Conservation (phyloP, 2,797 vertebrate species). For the Sebastes ruberrimus region DNA sequence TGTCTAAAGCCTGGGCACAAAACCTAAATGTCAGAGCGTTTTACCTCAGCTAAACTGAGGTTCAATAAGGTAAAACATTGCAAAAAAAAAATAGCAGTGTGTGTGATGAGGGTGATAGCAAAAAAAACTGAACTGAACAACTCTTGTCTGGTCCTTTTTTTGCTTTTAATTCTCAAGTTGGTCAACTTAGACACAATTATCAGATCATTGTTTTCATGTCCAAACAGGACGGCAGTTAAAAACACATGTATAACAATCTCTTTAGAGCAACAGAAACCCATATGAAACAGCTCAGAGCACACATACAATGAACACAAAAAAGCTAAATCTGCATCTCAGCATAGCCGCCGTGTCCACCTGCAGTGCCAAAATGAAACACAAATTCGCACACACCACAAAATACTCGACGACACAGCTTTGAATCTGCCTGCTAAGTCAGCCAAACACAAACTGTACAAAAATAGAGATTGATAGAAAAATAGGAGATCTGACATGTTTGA, state of each 20-base stretch:
- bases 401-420: conserved; percentile 40
- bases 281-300: conserved; percentile 46
- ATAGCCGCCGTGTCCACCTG: conserved; percentile 7
- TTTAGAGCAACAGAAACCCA: conserved; percentile 65
- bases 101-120: not conserved
- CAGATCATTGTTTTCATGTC: conserved; percentile 45
- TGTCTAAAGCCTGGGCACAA: not conserved
- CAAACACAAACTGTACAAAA: conserved; percentile 78
- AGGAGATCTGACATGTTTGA: conserved; percentile 67
- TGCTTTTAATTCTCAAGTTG: conserved; percentile 73
- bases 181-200: too few species aligned
- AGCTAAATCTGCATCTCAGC: conserved; percentile 14
- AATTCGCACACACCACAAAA: conserved; percentile 35
- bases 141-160: conserved; percentile 2
- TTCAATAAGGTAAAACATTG: not conserved
- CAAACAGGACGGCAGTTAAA: conserved; percentile 43
- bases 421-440: conserved; percentile 48
- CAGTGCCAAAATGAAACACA: conserved; percentile 43
- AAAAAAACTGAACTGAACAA: conserved; percentile 14
- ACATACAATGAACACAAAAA: conserved; percentile 2
- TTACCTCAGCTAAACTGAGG: not conserved
- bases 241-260: conserved; percentile 55
- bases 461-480: conserved; percentile 83
- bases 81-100: not conserved
- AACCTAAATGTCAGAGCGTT: not conserved